Evolutionary conservation across 2,888 invertebrate genomes (phyloP).

Genomic region (Heteropelma amictum): DNA sequence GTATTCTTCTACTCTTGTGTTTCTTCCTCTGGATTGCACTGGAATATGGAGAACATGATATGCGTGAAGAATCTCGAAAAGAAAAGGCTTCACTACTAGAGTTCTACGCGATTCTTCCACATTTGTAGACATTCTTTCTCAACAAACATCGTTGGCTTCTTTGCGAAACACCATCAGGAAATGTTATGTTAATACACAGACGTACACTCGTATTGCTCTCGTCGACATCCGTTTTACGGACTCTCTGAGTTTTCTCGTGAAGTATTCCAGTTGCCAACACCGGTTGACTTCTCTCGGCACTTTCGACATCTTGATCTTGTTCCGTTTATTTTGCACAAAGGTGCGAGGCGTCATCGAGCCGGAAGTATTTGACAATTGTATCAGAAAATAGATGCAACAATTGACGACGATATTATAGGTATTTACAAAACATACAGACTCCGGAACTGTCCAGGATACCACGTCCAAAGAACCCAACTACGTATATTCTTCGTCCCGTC

Average conservation of each 20-base stretch:
- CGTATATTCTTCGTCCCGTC: too few species aligned
- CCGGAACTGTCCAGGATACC: too few species aligned
- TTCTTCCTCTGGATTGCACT: slow-evolving; percentile 21
- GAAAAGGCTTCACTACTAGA: not conserved
- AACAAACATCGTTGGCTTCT: not conserved
- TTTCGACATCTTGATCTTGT: too few species aligned
- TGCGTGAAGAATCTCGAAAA: slow-evolving; percentile 24
- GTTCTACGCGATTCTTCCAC: not conserved
- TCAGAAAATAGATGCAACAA: too few species aligned
- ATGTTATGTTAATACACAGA: slow-evolving; percentile 10
- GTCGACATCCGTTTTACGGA: slow-evolving; percentile 28
- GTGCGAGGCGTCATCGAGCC: too few species aligned
- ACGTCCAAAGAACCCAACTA: too few species aligned
- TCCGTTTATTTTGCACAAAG: too few species aligned
- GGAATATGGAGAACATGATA: slow-evolving; percentile 8
- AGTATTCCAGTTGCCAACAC: not conserved
- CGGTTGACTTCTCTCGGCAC: too few species aligned
- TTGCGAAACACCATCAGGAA: not conserved
- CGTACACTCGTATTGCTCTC: slow-evolving; percentile 49
- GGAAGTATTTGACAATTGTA: too few species aligned
- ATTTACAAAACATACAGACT: too few species aligned
- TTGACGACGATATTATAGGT: too few species aligned
- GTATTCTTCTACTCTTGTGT: not conserved
- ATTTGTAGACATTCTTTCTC: not conserved
- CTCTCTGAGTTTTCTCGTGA: slow-evolving; percentile 28